Conservation (phyloP, 2,888 invertebrate species). For the Mimumesa dahlbomi region DNA sequence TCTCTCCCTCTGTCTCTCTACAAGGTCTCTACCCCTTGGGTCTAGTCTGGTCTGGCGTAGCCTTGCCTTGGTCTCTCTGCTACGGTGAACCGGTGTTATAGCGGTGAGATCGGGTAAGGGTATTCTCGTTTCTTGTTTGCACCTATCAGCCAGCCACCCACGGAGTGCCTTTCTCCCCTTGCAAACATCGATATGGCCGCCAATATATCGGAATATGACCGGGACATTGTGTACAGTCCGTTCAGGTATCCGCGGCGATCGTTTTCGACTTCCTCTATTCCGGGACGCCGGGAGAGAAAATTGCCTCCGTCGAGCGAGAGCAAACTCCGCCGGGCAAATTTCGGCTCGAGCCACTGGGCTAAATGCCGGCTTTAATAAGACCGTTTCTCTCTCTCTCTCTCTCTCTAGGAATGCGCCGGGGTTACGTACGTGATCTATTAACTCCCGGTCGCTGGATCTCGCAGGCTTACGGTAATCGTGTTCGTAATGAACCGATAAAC, state of each 20-base stretch:
- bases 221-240: slow-evolving; percentile 65
- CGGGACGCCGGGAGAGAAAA: slow-evolving; percentile 24
- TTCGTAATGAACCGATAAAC: slow-evolving; percentile 31
- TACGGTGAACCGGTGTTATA: slow-evolving; percentile 11
- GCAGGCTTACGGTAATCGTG: slow-evolving; percentile 34
- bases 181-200: slow-evolving; percentile 72
- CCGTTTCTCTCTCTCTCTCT: too few relatives aligned
- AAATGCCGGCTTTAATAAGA: slow-evolving; percentile 35
- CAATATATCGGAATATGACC: slow-evolving; percentile 75
- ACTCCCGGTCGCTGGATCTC: slow-evolving; percentile 15
- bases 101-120: slow-evolving; percentile 51
- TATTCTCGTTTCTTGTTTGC: slow-evolving; percentile 78
- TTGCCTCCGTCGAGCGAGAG: slow-evolving; percentile 28
- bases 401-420: too few relatives aligned
- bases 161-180: slow-evolving; percentile 39
- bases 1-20: neutral
- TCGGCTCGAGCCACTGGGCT: slow-evolving; percentile 21
- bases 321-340: slow-evolving; percentile 20
- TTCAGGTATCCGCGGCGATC: slow-evolving; percentile 15
- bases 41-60: slow-evolving; percentile 62
- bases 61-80: slow-evolving; percentile 34
- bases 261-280: slow-evolving; percentile 26
- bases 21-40: slow-evolving; percentile 36
- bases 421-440: too few relatives aligned
- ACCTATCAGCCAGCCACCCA: slow-evolving; percentile 66